A percentile compares a stretch with the other conserved stretches of the same genome.
These are phyloP conservation scores for Perca flavescens DNA, from an alignment of 2,113 vertebrate species.

Conservation along the genomic window DNA sequence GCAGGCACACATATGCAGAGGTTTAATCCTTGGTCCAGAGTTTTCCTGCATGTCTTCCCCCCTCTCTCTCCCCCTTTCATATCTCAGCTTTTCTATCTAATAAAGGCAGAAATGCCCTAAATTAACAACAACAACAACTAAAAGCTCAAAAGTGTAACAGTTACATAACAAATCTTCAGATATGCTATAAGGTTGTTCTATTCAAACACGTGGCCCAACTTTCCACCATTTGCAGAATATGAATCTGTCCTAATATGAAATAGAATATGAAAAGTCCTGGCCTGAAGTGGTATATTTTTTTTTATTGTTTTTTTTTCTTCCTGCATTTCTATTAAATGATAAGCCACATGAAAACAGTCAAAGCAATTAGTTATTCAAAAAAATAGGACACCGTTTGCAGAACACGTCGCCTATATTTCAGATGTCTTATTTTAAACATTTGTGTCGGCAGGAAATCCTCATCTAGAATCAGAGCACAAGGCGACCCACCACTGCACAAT, in stretches of 20 bases:
- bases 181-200: conserved; percentile 26
- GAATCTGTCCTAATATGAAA: too few species aligned
- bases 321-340: conserved; percentile 18
- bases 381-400: conserved; percentile 1
- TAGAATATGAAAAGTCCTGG: neutral
- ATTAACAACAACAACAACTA: too few species aligned
- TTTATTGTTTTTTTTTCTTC: conserved; percentile 24
- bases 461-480: conserved; percentile 42
- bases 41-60: too few species aligned
- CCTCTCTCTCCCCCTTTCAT: too few species aligned
- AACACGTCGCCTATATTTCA: conserved; percentile 28
- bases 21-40: too few species aligned
- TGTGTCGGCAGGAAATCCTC: conserved; percentile 11
- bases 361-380: conserved; percentile 21
- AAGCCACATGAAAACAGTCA: conserved; percentile 33
- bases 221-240: conserved; percentile 10
- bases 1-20: too few species aligned
- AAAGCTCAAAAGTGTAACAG: neutral
- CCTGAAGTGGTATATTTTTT: conserved; percentile 13
- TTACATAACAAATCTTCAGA: neutral
- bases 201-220: neutral
- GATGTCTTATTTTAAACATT: conserved; percentile 15
- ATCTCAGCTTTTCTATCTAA: too few species aligned
- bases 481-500: conserved; percentile 33
- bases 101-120: too few species aligned